Evolutionary conservation across 2,797 vertebrate species (phyloP), one percentile per base, ranked within the genome.

Genomic region (Lepilemur ruficaudatus): DNA sequence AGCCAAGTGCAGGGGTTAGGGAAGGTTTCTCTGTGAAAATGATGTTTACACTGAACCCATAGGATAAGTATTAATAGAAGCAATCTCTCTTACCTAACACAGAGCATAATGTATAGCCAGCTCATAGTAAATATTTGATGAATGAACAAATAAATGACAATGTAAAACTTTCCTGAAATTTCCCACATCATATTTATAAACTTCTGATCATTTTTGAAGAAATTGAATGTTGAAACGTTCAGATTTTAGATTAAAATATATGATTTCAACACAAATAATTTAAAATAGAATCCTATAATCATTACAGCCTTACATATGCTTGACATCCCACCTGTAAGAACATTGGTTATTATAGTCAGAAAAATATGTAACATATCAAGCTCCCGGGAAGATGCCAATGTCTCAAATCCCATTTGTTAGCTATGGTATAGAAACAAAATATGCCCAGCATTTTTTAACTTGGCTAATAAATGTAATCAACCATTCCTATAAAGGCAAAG

Each of bases 91-190:
- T 92, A 25, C 2, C 22, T 88, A 88, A 83, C 1, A 75, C 6
- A 81, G 32, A 70, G 18, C 11, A 73, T 55, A 5, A 38, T 20
- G 43, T 35, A 20, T 14, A 63, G 30, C 1, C 38, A 57, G 15
- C 0, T 80, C 30, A 94, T 0, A 32, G 35, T 46, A 76, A 43
- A 69, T 61, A 32, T 61, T 46, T 65, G 12, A 18, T 76, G 61
- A 94, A 22, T 61, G 32, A 82, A 92, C 1, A 43, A 72, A 65
- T 76, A 80, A 89, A 70, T 72, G n/a, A 11, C 5, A 67, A 81
- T 55, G n/a, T 55, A 72, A 72, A 92, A 63, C 3, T 65, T 80
- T 41, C 46, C 9, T 10, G 35, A 6, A 46, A 48, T 38, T 82
- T 89, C 43, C 23, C 20, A 76, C 13, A 63, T 43, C 38, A 81